Base-by-base conservation (phyloP, 2,888 invertebrate genomes). In the Lycia hirtaria region DNA sequence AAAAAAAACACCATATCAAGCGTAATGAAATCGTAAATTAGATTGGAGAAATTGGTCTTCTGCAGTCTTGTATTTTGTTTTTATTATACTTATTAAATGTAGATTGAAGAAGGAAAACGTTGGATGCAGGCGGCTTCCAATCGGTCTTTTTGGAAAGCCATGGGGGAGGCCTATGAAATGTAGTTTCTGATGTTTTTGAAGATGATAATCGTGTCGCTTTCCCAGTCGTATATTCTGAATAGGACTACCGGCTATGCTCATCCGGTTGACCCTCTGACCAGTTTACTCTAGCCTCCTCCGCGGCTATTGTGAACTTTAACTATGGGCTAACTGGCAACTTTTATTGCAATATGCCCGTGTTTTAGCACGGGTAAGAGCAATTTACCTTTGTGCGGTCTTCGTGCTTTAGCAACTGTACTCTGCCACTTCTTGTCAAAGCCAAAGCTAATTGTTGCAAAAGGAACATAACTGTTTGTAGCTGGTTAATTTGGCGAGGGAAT, bases 341-440 rank as follows among this genome's bases (percentile, higher is more conserved):
- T 56, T 56, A 60, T 49, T 60, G 56, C 60, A 60, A 60, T 60
- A 60, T 51, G 52, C 43, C 38, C 52, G 55, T 60, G 51, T 60
- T 52, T 57, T 30, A 53, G 55, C 51, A 53, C 43, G 41, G 17
- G 30, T 24, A 48, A 55, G 47, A 56, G 51, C 52, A 62, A 60
- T 58, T 58, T 53, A 57, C 52, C 52, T 52, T 60, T 52, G 56
- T 43, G 52, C 24, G 47, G 48, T 54, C 56, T 57, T 51, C 19
- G 24, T 30, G 38, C 28, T 58, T 41, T 48, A 38, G n/a, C 40
- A 45, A 28, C 15, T 4, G 12, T 26, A 37, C 30, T 47, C 12
- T 19, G 22, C 57, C 40, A 37, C 47, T 47, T 49, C 45, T 56
- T 43, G 44, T 45, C 56, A 56, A 56, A 56, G 55, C 40, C 15